Conservation (phyloP, 2,888 invertebrate species). For the Choristoneura rosaceana region DNA sequence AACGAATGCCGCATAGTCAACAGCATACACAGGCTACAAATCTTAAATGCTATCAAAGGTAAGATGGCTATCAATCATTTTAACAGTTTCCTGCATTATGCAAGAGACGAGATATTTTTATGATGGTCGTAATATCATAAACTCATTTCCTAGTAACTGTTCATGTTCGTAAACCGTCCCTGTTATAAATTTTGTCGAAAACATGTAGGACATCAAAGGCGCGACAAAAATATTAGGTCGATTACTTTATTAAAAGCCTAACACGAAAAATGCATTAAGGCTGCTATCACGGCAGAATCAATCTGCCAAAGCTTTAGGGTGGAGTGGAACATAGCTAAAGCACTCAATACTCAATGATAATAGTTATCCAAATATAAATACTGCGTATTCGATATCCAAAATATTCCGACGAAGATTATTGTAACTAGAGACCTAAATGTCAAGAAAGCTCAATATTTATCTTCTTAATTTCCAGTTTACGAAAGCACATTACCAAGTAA, state of each 20-base stretch:
- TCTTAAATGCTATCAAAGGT: constrained; percentile 94
- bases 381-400: background rate
- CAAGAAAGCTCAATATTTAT: background rate
- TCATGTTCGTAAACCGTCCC: constrained; percentile 19
- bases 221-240: constrained; percentile 23
- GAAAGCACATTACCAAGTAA: constrained; percentile 88
- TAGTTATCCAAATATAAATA: constrained; percentile 12
- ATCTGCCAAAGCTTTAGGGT: background rate
- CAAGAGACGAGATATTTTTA: constrained; percentile 46
- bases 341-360: constrained; percentile 24
- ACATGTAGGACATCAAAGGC: constrained; percentile 35
- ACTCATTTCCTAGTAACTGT: constrained; percentile 43
- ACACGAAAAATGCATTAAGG: constrained; percentile 34
- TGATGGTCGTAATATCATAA: constrained; percentile 44
- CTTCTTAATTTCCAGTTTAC: constrained; percentile 75
- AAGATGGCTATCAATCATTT: constrained; percentile 45
- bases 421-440: background rate
- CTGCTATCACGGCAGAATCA: constrained; percentile 8
- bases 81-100: constrained; percentile 42
- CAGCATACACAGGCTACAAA: constrained; percentile 96
- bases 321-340: constrained; percentile 12
- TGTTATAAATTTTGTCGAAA: constrained; percentile 29
- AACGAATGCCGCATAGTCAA: constrained; percentile 96
- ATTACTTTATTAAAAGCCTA: constrained; percentile 26
- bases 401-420: background rate